These are phyloP conservation scores for Epizoanthus ramosus DNA, from an alignment of 92 coral and sea anemone genomes.

Conservation along the genomic window DNA sequence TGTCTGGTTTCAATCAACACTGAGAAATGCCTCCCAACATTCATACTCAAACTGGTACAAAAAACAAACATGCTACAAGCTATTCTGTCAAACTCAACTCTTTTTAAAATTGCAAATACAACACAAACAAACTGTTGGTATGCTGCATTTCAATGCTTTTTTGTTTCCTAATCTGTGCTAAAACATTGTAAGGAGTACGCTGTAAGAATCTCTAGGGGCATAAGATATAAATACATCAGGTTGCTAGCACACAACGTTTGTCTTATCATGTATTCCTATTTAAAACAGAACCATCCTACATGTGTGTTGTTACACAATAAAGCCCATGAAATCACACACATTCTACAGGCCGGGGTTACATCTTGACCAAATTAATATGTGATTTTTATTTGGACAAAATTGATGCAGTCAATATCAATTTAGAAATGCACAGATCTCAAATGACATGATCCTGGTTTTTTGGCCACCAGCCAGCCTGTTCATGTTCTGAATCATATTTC, in stretches of 20 bases:
- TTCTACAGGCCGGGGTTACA: background rate
- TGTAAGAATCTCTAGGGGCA: background rate
- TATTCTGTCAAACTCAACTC: too few relatives aligned
- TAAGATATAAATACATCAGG: conserved; percentile 1
- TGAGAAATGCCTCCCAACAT: too few relatives aligned
- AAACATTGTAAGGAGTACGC: too few relatives aligned
- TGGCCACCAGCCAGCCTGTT: background rate
- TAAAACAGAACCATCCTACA: background rate
- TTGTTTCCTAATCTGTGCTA: too few relatives aligned
- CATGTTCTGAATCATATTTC: background rate
- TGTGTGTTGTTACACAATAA: background rate
- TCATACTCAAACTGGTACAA: too few relatives aligned
- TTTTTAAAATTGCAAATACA: too few relatives aligned
- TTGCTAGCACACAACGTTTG: background rate
- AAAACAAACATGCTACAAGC: too few relatives aligned
- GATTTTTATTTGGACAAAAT: background rate
- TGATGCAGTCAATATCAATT: background rate
- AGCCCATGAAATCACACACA: background rate
- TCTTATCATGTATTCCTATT: background rate
- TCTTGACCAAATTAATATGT: background rate
- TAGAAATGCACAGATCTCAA: background rate
- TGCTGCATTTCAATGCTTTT: too few relatives aligned
- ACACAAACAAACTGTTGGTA: too few relatives aligned
- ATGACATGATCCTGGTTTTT: conserved; percentile 10
- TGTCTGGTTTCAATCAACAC: too few relatives aligned